Evolutionary conservation across 2,797 vertebrate species (phyloP), one percentile per base, ranked within the genome.

Genomic region (Morelia viridis): DNA sequence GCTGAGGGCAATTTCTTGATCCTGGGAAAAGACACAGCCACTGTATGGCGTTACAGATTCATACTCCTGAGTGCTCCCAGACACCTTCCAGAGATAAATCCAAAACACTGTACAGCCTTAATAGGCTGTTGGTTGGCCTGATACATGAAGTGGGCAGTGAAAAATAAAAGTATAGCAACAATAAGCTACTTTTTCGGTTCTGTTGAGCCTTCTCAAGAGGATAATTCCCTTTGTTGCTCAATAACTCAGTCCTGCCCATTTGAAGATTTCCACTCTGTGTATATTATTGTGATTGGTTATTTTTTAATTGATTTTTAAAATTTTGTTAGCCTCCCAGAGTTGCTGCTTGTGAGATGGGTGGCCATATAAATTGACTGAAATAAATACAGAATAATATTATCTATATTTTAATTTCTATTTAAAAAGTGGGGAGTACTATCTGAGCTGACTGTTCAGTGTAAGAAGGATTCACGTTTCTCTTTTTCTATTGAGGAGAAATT

Each of bases 381-480:
- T n/a, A 24, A 17, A 24, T 15, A 65, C 10, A 31, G 85, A 71
- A 71, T 92, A 94, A 92, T 86, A 68, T 93, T 94, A 2, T 53
- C 46, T 64, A 2, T 96, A 87, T 13, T 92, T 88, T 86, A 96
- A 88, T 89, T 85, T 95, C 89, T 93, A 4, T 94, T 94, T 94
- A 84, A 94, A 88, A 94, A 4, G 71, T 91, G 92, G 95, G 31
- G 65, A 31, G 87, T 96, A 92, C 94, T 95, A 93, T 94, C 93
- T 94, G 93, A 95, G 88, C 91, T 95, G 93, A 96, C 94, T 97
- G 94, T 97, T 96, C 95, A 91, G 93, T 94, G 93, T 93, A 93
- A 93, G 92, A 94, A 90, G 93, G 61, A 94, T 95, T 95, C 95
- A 94, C 95, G 88, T 93, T 89, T 88, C 90, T 93, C 94, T 92